Evolutionary conservation across 2,888 invertebrate species (phyloP).

Genomic region (Gerris lacustris): DNA sequence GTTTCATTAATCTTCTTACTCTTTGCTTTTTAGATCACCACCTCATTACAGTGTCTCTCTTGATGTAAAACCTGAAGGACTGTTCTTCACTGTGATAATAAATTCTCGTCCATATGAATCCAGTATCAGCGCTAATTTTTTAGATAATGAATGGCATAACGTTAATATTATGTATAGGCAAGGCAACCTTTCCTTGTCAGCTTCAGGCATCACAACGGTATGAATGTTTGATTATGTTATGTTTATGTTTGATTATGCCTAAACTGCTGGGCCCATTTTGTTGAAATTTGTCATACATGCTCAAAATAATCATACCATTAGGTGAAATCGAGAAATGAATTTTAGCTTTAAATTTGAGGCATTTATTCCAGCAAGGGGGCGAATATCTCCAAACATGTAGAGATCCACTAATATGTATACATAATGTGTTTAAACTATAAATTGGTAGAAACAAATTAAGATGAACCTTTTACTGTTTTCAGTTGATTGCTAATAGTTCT

Average conservation of each 20-base stretch:
- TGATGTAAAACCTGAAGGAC: constrained; percentile 39
- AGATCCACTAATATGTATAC: no score
- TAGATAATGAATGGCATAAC: constrained; percentile 73
- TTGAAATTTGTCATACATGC: neutral
- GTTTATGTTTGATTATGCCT: neutral
- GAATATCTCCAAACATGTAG: no score
- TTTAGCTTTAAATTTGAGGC: no score
- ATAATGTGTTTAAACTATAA: no score
- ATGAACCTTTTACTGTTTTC: constrained; percentile 24
- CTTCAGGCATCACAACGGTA: constrained; percentile 46
- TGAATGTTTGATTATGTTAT: constrained; percentile 30
- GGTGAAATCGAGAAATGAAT: no score
- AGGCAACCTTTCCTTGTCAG: constrained; percentile 46
- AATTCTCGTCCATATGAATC: constrained; percentile 44
- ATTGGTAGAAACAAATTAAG: no score
- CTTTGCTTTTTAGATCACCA: neutral
- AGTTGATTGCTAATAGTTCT: constrained; percentile 66
- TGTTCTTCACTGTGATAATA: constrained; percentile 40
- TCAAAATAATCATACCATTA: neutral
- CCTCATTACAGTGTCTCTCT: constrained; percentile 32
- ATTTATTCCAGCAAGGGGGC: no score
- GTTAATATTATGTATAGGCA: constrained; percentile 51
- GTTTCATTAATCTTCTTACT: no score
- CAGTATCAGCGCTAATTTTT: constrained; percentile 51
- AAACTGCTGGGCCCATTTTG: neutral